phyloP scores from a whole-genome alignment of 92 coral and sea anemone species.

The Desmophyllum pertusum region DNA sequence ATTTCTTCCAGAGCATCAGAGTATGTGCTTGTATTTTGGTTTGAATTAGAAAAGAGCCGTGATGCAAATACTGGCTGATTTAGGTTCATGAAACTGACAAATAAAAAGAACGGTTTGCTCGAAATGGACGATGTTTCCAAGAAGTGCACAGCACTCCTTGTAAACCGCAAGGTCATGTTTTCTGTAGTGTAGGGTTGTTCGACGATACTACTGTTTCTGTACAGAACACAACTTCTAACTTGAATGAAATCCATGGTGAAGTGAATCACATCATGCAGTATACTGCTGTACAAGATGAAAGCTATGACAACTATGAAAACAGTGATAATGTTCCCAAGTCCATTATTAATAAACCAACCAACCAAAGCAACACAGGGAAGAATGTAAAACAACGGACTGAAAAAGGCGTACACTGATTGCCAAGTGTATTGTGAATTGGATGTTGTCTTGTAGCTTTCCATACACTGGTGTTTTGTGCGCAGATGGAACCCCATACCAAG shows the following conservation, averaged over 20 bases:
- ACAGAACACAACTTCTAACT: constrained; percentile 84
- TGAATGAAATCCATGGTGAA: constrained; percentile 62
- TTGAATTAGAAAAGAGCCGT: constrained; percentile 53
- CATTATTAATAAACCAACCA: constrained; percentile 58
- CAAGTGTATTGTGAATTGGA: constrained; percentile 20
- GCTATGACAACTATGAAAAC: constrained; percentile 22
- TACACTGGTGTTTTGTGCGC: constrained; percentile 76
- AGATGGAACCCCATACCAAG: constrained; percentile 88
- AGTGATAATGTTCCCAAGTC: constrained; percentile 26
- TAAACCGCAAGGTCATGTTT: constrained; percentile 85
- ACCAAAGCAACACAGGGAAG: constrained; percentile 27
- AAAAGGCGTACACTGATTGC: constrained; percentile 31
- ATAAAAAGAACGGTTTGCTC: constrained; percentile 72
- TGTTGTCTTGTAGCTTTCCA: constrained; percentile 21
- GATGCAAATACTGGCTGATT: constrained; percentile 79
- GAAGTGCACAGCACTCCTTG: constrained; percentile 78
- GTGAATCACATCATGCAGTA: constrained; percentile 35
- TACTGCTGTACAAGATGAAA: constrained; percentile 35
- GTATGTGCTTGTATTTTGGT: constrained; percentile 31
- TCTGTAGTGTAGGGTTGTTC: constrained; percentile 82
- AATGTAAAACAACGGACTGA: constrained; percentile 35
- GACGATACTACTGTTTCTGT: constrained; percentile 63
- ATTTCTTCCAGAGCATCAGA: constrained; percentile 74
- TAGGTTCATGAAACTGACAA: constrained; percentile 74
- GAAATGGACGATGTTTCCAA: constrained; percentile 52